Conservation (phyloP, 2,113 vertebrate species). For the Lepus americanus region DNA sequence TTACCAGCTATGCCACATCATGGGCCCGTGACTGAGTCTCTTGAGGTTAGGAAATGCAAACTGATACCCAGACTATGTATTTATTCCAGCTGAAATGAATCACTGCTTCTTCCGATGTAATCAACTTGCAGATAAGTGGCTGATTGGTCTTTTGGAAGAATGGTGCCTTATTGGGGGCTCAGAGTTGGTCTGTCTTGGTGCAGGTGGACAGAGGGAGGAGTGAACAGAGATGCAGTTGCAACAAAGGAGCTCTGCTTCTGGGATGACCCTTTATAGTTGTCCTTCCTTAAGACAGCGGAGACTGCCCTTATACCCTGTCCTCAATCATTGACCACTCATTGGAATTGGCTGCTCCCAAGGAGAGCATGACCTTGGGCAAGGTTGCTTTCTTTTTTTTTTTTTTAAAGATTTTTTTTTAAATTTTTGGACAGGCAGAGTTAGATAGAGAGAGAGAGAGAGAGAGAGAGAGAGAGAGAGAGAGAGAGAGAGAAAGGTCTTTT, state of each 20-base stretch:
- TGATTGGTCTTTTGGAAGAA: conserved; percentile 33
- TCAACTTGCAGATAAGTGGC: background rate
- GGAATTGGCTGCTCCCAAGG: background rate
- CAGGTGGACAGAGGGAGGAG: background rate
- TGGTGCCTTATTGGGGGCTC: background rate
- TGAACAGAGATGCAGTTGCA: background rate
- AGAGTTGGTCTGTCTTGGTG: conserved; percentile 2
- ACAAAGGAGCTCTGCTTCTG: background rate
- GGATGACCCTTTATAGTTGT: background rate
- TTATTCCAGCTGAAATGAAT: background rate
- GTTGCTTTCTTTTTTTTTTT: background rate
- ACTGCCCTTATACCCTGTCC: background rate
- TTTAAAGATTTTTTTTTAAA: no score
- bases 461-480: no score
- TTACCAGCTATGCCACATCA: no score
- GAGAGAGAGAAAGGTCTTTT: no score
- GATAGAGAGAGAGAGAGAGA: no score
- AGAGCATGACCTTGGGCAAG: background rate
- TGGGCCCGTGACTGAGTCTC: no score
- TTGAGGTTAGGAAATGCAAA: background rate
- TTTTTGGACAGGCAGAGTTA: no score
- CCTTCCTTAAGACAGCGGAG: background rate
- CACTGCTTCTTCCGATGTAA: background rate
- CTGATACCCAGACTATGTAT: background rate
- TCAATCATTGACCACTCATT: background rate